A percentile compares a stretch with the other conserved stretches of the same genome.
These are phyloP conservation scores for Mobula hypostoma DNA, from an alignment of 2,113 vertebrate species.

Conservation along the genomic window DNA sequence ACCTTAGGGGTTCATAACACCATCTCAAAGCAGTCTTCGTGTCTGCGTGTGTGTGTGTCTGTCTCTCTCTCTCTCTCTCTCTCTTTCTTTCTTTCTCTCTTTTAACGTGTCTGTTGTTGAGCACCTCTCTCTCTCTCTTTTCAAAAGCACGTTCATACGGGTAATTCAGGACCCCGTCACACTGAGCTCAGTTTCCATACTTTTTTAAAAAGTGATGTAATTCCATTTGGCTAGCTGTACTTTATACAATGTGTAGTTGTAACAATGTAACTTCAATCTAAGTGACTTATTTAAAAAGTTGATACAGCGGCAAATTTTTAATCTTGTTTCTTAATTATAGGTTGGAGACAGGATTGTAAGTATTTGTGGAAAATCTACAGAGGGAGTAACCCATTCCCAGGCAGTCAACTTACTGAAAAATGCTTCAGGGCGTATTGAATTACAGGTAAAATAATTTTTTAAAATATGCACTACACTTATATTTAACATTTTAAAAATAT, in stretches of 20 bases:
- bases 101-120: too few relatives aligned
- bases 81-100: too few relatives aligned
- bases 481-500: not conserved
- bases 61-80: too few relatives aligned
- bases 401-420: conserved; percentile 85
- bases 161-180: too few relatives aligned
- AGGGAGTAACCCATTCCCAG: conserved; percentile 87
- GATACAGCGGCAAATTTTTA: not conserved
- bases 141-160: too few relatives aligned
- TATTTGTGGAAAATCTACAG: conserved; percentile 78
- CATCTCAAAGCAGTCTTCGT: too few relatives aligned
- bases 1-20: too few relatives aligned
- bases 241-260: not conserved
- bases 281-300: not conserved
- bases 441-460: conserved; percentile 67
- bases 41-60: too few relatives aligned
- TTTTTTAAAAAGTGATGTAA: not conserved
- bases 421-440: conserved; percentile 73
- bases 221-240: not conserved
- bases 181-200: not conserved
- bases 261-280: not conserved
- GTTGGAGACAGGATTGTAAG: conserved; percentile 89
- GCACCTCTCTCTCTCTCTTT: too few relatives aligned
- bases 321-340: conserved; percentile 49
- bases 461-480: not conserved